Evolutionary conservation across 1,140 invertebrate species (phyloP).

Genomic region (Mylabris phalerata): DNA sequence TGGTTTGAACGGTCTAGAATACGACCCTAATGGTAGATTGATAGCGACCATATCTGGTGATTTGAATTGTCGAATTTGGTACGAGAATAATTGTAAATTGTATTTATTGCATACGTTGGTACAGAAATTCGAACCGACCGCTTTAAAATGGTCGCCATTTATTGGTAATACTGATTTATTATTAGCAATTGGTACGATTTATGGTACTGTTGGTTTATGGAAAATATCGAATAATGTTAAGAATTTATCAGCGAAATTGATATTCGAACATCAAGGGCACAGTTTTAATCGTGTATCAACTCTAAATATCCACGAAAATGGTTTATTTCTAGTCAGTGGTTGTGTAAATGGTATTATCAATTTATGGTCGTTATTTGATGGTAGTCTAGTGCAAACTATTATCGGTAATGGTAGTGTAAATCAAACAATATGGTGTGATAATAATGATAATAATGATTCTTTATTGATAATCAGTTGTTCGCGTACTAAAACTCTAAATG

Average conservation of each 20-base stretch:
- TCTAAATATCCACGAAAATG: conserved; percentile 47
- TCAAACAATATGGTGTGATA: conserved; percentile 45
- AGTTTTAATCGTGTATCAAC: conserved; percentile 47
- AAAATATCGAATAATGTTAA: conserved; percentile 35
- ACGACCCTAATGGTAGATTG: conserved; percentile 48
- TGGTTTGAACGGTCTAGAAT: conserved; percentile 41
- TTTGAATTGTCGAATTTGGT: conserved; percentile 47
- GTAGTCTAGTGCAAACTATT: conserved; percentile 51
- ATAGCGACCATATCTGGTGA: conserved; percentile 47
- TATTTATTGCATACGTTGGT: conserved; percentile 39
- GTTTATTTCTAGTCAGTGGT: conserved; percentile 50
- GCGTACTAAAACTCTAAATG: conserved; percentile 48
- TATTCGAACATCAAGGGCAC: conserved; percentile 49
- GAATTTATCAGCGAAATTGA: conserved; percentile 30
- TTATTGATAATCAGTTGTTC: conserved; percentile 49
- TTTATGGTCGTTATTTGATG: conserved; percentile 57
- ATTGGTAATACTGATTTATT: conserved; percentile 41
- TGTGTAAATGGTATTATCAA: conserved; percentile 52
- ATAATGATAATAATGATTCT: conserved; percentile 24
- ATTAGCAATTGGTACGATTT: conserved; percentile 45
- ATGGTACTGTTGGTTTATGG: conserved; percentile 52
- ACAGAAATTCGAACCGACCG: conserved; percentile 42
- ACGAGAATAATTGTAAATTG: conserved; percentile 38
- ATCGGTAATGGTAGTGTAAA: conserved; percentile 50
- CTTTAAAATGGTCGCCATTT: conserved; percentile 46